Evolutionary conservation across 2,113 vertebrate genomes (phyloP).

Genomic region (Poecile atricapillus): DNA sequence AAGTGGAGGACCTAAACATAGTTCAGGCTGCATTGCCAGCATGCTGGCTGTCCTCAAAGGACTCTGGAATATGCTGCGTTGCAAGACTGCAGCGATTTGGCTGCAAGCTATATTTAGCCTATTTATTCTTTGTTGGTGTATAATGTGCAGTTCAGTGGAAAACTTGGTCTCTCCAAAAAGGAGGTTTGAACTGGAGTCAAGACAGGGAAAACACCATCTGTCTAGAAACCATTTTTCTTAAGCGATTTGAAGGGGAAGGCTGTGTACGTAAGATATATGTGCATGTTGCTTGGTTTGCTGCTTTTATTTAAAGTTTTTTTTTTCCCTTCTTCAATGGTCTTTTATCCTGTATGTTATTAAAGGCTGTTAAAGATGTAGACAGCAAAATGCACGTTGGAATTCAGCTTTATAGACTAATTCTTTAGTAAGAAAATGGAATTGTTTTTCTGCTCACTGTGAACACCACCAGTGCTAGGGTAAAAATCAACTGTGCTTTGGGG

Average conservation of each 20-base stretch:
- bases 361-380: not conserved
- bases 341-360: not conserved
- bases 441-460: not conserved
- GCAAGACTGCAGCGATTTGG: conserved; percentile 40
- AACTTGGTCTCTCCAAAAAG: conserved; percentile 52
- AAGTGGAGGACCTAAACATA: not conserved
- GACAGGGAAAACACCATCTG: conserved; percentile 64
- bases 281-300: not conserved
- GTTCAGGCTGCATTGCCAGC: not conserved
- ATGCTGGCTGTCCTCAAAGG: conserved; percentile 48
- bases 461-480: not conserved
- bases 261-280: not conserved
- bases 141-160: conserved; percentile 60
- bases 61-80: not conserved
- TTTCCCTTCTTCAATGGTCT: not conserved
- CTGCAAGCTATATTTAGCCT: conserved; percentile 60
- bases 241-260: not conserved
- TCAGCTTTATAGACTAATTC: not conserved
- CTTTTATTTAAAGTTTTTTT: not conserved
- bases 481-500: not conserved
- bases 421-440: not conserved
- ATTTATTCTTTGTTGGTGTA: conserved; percentile 64
- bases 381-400: not conserved
- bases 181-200: conserved; percentile 59
- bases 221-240: conserved; percentile 31